Percentiles rank a stretch among this genome's conserved stretches.
Evolutionary conservation across 2,113 vertebrate genomes (phyloP).

Genomic region (Ceyx cyanopectus): DNA sequence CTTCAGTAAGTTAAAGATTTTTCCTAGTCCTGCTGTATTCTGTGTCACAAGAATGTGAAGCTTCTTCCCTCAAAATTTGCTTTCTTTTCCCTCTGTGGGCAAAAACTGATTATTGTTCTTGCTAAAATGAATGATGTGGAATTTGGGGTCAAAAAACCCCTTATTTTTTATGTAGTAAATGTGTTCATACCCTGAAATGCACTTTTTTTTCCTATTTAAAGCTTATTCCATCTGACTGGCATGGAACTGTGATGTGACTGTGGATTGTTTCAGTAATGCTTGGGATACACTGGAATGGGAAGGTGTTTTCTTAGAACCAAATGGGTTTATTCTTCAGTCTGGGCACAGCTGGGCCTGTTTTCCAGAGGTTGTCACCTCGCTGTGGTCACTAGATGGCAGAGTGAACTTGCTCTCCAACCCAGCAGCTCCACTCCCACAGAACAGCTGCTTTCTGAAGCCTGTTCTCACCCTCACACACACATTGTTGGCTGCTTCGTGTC

Average conservation of each 20-base stretch:
- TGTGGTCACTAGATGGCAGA: constrained; percentile 34
- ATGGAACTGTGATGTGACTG: not conserved
- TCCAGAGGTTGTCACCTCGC: not conserved
- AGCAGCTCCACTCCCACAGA: rapidly evolving
- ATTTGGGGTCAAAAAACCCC: not conserved
- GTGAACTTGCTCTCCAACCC: not conserved
- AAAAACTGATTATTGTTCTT: not conserved
- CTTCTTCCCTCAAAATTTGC: not conserved
- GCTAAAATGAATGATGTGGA: not conserved
- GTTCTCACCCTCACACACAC: not conserved
- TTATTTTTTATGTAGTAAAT: not conserved
- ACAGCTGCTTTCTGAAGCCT: not conserved
- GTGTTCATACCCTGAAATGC: not conserved
- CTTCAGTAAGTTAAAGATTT: not conserved
- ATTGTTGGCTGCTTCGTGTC: not conserved
- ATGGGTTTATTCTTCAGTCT: not conserved
- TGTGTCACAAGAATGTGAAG: not conserved
- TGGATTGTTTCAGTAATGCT: not conserved
- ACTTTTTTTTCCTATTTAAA: not conserved
- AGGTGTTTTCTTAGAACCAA: not conserved
- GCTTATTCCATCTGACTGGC: not conserved
- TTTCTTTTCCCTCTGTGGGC: not conserved
- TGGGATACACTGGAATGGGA: not conserved
- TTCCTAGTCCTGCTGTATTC: not conserved
- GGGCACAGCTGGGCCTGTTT: not conserved